These are phyloP conservation scores for Anticlea derivata DNA, from an alignment of 2,888 invertebrate genomes.

Conservation along the genomic window DNA sequence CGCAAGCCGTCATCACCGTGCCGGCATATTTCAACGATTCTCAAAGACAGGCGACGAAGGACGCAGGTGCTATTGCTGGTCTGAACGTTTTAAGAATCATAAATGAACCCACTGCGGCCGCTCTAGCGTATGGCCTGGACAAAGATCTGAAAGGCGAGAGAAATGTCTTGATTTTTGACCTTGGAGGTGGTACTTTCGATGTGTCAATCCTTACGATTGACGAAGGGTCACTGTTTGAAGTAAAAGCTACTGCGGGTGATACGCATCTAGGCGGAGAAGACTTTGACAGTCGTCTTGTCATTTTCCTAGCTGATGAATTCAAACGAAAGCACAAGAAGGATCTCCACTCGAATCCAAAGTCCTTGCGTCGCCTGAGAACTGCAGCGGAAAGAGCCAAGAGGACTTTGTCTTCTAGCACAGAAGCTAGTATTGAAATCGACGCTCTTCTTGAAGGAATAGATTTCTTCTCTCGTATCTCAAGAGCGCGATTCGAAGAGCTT, in stretches of 20 bases:
- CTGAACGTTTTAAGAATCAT: constrained; percentile 92
- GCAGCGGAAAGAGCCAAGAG: constrained; percentile 91
- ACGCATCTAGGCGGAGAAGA: constrained; percentile 94
- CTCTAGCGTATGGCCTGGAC: constrained; percentile 88
- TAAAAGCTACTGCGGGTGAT: constrained; percentile 92
- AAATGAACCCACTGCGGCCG: constrained; percentile 92
- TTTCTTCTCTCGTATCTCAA: constrained; percentile 86
- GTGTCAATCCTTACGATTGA: constrained; percentile 93
- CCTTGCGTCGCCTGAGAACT: constrained; percentile 87
- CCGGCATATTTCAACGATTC: constrained; percentile 91
- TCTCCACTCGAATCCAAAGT: constrained; percentile 85
- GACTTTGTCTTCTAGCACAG: constrained; percentile 89
- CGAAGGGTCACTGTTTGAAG: constrained; percentile 90
- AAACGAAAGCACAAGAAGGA: constrained; percentile 89
- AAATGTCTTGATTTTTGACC: constrained; percentile 86
- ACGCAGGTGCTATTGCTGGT: constrained; percentile 90
- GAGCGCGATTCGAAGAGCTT: constrained; percentile 90
- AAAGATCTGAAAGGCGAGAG: constrained; percentile 86
- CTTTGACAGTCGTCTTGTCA: constrained; percentile 85
- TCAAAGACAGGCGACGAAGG: constrained; percentile 90
- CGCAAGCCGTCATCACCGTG: constrained; percentile 90
- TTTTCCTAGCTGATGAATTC: constrained; percentile 87
- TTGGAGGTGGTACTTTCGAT: constrained; percentile 89
- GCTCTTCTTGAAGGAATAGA: constrained; percentile 89
- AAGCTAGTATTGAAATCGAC: constrained; percentile 89